Evolutionary conservation across 2,113 vertebrate genomes (phyloP).

Genomic region (Chamaea fasciata): DNA sequence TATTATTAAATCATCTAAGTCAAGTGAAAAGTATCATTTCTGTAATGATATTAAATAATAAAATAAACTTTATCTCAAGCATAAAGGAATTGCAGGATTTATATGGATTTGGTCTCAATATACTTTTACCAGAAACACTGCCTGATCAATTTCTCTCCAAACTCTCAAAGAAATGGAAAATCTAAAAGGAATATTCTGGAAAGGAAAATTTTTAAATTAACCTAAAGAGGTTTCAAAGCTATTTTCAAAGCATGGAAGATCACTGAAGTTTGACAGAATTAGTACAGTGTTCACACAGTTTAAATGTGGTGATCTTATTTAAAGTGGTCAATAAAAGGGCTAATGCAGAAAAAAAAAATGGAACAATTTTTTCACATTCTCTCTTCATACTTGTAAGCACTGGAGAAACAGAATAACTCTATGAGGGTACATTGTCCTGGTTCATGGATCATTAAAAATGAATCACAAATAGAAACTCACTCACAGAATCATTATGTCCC

Average conservation of each 20-base stretch:
- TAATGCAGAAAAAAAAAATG: background rate
- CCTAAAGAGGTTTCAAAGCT: background rate
- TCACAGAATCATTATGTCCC: background rate
- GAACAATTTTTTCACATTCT: background rate
- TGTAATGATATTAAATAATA: slow-evolving; percentile 24
- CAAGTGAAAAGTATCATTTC: background rate
- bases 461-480: background rate
- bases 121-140: background rate
- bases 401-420: background rate
- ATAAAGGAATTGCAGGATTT: background rate
- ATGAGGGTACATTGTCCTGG: background rate
- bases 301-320: slow-evolving; percentile 22
- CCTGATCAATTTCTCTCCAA: background rate
- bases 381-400: background rate
- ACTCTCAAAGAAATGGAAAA: slow-evolving; percentile 23
- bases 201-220: slow-evolving; percentile 46
- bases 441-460: background rate
- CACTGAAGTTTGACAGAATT: slow-evolving; percentile 46
- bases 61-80: background rate
- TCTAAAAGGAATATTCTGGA: slow-evolving; percentile 19
- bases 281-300: slow-evolving; percentile 51
- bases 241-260: slow-evolving; percentile 40
- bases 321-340: background rate
- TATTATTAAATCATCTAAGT: slow-evolving; percentile 23
- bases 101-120: background rate